A percentile compares a stretch with the other conserved stretches of the same genome.
Conservation (phyloP, 1,140 invertebrate species). For the Drosophila bocqueti region DNA sequence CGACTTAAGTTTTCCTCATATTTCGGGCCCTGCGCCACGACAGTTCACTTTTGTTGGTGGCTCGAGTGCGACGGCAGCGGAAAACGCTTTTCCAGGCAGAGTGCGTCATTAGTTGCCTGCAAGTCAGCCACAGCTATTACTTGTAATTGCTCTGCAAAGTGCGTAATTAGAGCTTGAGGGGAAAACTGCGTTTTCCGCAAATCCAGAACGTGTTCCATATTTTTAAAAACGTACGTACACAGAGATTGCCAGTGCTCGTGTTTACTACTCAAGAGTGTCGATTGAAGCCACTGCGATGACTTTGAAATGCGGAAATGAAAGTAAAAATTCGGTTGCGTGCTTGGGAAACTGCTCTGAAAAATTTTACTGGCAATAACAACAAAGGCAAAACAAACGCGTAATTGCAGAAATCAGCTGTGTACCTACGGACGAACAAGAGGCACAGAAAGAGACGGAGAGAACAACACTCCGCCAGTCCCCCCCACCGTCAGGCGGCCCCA, state of each 20-base stretch:
- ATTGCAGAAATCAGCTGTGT: slow-evolving; percentile 85
- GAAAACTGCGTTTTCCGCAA: slow-evolving; percentile 39
- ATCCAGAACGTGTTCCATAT: slow-evolving; percentile 35
- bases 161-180: slow-evolving; percentile 48
- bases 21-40: slow-evolving; percentile 46
- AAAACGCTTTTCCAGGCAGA: slow-evolving; percentile 54
- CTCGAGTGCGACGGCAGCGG: slow-evolving; percentile 65
- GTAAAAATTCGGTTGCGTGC: slow-evolving; percentile 70
- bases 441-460: slow-evolving; percentile 51
- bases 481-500: slow-evolving; percentile 33
- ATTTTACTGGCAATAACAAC: slow-evolving; percentile 60
- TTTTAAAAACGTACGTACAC: slow-evolving; percentile 13
- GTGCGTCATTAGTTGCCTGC: slow-evolving; percentile 56
- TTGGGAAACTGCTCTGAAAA: slow-evolving; percentile 66
- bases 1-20: slow-evolving; percentile 41
- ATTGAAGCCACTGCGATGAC: slow-evolving; percentile 27
- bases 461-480: slow-evolving; percentile 49
- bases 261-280: slow-evolving; percentile 15
- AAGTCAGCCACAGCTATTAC: slow-evolving; percentile 59
- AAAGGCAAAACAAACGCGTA: slow-evolving; percentile 82
- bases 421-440: slow-evolving; percentile 67
- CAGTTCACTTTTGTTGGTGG: slow-evolving; percentile 60
- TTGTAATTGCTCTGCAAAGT: slow-evolving; percentile 58
- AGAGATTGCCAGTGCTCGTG: slow-evolving; percentile 18
- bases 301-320: slow-evolving; percentile 76